Percentiles rank a stretch among this genome's conserved stretches.
These are phyloP conservation scores for Tribolium madens DNA, from an alignment of 1,140 invertebrate genomes.

Conservation along the genomic window DNA sequence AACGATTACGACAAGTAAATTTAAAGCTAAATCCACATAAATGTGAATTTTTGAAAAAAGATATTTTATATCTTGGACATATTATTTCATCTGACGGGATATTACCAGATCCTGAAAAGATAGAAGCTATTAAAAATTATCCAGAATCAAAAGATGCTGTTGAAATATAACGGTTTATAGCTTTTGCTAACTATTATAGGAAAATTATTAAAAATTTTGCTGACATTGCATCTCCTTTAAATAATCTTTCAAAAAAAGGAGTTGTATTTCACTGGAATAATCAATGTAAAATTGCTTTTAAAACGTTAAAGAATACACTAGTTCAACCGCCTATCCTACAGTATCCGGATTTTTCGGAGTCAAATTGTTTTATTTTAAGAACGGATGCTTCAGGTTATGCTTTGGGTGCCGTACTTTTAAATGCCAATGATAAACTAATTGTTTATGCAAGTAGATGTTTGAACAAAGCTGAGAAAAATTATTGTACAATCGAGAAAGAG, in stretches of 20 bases:
- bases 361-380: conserved; percentile 47
- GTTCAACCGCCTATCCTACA: conserved; percentile 43
- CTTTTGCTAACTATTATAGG: conserved; percentile 60
- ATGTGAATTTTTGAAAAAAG: conserved; percentile 42
- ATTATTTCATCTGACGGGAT: conserved; percentile 42
- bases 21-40: conserved; percentile 44
- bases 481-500: conserved; percentile 31
- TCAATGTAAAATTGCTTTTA: conserved; percentile 49
- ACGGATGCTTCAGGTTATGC: conserved; percentile 56
- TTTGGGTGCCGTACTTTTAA: conserved; percentile 58
- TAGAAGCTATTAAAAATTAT: conserved; percentile 54
- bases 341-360: conserved; percentile 56
- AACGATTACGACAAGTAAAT: conserved; percentile 34
- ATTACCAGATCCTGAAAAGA: conserved; percentile 53
- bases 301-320: conserved; percentile 55
- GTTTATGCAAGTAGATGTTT: conserved; percentile 62
- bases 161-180: conserved; percentile 64
- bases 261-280: conserved; percentile 52
- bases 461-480: conserved; percentile 36
- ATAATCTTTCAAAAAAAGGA: conserved; percentile 57
- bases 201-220: conserved; percentile 60
- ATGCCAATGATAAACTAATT: conserved; percentile 52
- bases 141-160: conserved; percentile 47
- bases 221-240: conserved; percentile 58
- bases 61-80: conserved; percentile 48